phyloP scores from a whole-genome alignment of 2,888 invertebrate genomes.

The Dolichomitus sp. region DNA sequence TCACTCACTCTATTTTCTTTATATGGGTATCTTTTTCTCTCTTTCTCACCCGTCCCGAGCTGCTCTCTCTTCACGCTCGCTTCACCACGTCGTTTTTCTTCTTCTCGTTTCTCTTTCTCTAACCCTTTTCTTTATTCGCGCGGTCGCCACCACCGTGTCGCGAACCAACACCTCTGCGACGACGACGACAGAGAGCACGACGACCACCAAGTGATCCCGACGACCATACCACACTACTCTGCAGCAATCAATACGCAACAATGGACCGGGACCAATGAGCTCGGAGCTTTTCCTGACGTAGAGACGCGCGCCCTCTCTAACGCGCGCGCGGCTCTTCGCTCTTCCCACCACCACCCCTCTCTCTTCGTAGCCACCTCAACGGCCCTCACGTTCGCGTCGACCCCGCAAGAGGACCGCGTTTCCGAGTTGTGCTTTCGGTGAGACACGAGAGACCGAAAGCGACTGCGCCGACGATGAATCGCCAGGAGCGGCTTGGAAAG shows the following conservation, averaged over 20 bases:
- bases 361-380: constrained; percentile 2
- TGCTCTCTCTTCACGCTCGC: neutral
- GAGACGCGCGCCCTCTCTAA: constrained; percentile 77
- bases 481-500: constrained; percentile 28
- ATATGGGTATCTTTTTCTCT: constrained; percentile 12
- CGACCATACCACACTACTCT: constrained; percentile 81
- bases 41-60: neutral
- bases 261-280: constrained; percentile 86
- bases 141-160: constrained; percentile 48
- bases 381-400: constrained; percentile 6
- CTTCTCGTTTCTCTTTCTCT: constrained; percentile 5
- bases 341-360: neutral
- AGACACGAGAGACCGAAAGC: constrained; percentile 14
- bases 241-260: constrained; percentile 86
- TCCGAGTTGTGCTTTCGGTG: constrained; percentile 23
- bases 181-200: constrained; percentile 79
- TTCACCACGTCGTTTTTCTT: constrained; percentile 13
- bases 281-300: constrained; percentile 85
- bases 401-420: constrained; percentile 35
- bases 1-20: constrained; percentile 25
- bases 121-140: constrained; percentile 61
- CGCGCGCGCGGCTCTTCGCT: constrained; percentile 57
- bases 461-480: constrained; percentile 56
- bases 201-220: constrained; percentile 81
- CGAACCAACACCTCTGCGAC: constrained; percentile 61